Conservation (phyloP, 2,888 invertebrate species). For the Ormyrus pomaceus region DNA sequence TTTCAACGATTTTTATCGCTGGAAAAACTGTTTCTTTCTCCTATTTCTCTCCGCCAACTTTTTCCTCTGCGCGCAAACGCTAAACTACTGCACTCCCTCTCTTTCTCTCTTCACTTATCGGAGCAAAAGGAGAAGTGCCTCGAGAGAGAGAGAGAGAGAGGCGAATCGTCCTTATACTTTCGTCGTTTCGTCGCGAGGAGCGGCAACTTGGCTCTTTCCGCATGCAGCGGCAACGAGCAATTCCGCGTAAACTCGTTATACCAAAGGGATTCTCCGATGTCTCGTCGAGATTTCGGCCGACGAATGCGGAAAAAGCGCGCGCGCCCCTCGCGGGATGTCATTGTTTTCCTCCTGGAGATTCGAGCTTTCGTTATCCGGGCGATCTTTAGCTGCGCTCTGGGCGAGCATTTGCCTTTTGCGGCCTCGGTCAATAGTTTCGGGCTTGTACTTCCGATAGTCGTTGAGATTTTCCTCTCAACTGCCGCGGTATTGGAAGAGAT, state of each 20-base stretch:
- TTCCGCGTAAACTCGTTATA: conserved; percentile 60
- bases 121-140: conserved; percentile 26
- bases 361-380: conserved; percentile 22
- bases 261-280: conserved; percentile 51
- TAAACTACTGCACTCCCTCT: conserved; percentile 39
- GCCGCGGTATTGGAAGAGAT: too few relatives aligned
- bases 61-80: background rate
- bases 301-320: conserved; percentile 26
- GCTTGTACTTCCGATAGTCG: too few relatives aligned
- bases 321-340: conserved; percentile 31
- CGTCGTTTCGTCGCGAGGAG: conserved; percentile 5
- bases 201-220: conserved; percentile 19
- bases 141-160: background rate
- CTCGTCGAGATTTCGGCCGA: conserved; percentile 51
- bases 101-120: conserved; percentile 41
- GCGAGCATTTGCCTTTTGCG: too few relatives aligned
- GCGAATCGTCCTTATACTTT: conserved; percentile 46
- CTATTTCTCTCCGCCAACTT: conserved; percentile 47
- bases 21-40: conserved; percentile 49
- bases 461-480: too few relatives aligned
- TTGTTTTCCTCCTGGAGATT: conserved; percentile 28
- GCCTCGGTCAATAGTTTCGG: too few relatives aligned
- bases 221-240: conserved; percentile 55
- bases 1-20: conserved; percentile 49
- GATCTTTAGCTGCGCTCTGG: conserved; percentile 14